These are phyloP conservation scores for Micromussa lordhowensis DNA, from an alignment of 92 coral and sea anemone species.

Conservation along the genomic window DNA sequence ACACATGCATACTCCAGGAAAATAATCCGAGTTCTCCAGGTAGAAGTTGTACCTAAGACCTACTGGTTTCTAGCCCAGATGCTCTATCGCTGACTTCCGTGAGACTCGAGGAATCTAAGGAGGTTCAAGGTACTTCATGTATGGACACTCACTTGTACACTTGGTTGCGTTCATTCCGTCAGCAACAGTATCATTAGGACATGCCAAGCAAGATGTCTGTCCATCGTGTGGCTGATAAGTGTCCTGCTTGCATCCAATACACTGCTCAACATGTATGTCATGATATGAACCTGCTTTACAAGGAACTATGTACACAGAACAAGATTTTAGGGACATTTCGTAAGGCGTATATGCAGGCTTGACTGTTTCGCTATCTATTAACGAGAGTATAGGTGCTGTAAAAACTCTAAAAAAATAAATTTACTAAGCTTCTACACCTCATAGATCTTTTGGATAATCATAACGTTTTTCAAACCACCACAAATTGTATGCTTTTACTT, in stretches of 20 bases:
- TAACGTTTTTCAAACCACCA: too few relatives aligned
- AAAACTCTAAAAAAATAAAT: too few relatives aligned
- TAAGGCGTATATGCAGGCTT: not conserved
- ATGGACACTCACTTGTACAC: slow-evolving; percentile 42
- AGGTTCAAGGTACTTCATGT: not conserved
- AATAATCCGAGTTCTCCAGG: too few relatives aligned
- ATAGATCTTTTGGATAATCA: too few relatives aligned
- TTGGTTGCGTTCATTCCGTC: slow-evolving; percentile 50
- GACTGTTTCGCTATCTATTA: not conserved
- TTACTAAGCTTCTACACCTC: too few relatives aligned
- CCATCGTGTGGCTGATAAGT: slow-evolving; percentile 68
- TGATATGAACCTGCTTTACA: slow-evolving; percentile 63
- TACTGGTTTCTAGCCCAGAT: too few relatives aligned
- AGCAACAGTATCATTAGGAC: slow-evolving; percentile 54
- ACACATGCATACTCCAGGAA: too few relatives aligned
- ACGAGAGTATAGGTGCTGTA: too few relatives aligned
- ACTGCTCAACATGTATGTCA: slow-evolving; percentile 48
- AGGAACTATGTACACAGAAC: slow-evolving; percentile 11
- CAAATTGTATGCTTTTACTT: too few relatives aligned
- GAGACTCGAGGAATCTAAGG: too few relatives aligned
- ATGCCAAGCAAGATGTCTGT: slow-evolving; percentile 48
- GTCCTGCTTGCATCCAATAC: slow-evolving; percentile 55
- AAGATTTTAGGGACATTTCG: not conserved
- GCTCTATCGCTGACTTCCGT: too few relatives aligned
- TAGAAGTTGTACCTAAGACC: too few relatives aligned